A percentile compares a stretch with the other conserved stretches of the same genome.
Evolutionary conservation across 2,888 invertebrate species (phyloP).

Genomic region (Elysia crispata): DNA sequence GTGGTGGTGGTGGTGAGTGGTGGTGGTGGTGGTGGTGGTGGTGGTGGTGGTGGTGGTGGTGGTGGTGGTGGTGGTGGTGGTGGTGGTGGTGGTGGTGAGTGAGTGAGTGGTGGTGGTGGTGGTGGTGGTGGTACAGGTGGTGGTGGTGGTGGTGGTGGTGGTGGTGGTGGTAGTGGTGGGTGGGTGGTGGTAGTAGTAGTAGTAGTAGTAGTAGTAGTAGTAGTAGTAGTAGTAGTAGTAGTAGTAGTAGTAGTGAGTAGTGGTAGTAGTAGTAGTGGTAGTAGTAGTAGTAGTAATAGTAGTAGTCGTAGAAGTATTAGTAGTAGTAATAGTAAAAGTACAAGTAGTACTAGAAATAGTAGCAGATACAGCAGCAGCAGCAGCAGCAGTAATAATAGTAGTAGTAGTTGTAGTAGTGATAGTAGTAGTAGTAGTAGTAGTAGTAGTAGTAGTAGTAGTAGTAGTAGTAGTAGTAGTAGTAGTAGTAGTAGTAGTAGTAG

Average conservation of each 20-base stretch:
- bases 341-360: neutral
- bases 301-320: too few species aligned
- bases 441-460: constrained; percentile 41
- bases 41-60: constrained; percentile 18
- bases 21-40: constrained; percentile 2
- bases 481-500: constrained; percentile 33
- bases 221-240: neutral
- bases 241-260: too few species aligned
- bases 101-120: constrained; percentile 1
- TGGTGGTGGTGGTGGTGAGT: constrained; percentile 4
- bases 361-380: constrained; percentile 20
- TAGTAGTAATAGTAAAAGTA: too few species aligned
- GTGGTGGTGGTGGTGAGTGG: too few species aligned
- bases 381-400: constrained; percentile 34
- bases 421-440: constrained; percentile 38
- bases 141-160: too few species aligned
- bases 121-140: neutral
- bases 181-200: constrained; percentile 10
- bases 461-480: constrained; percentile 33
- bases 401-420: constrained; percentile 35
- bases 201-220: neutral
- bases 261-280: constrained; percentile 16
- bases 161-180: too few species aligned
- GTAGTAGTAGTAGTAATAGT: constrained; percentile 1
- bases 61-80: constrained; percentile 14